phyloP scores from a whole-genome alignment of 2,888 invertebrate species.

The Shargacucullia verbasci region DNA sequence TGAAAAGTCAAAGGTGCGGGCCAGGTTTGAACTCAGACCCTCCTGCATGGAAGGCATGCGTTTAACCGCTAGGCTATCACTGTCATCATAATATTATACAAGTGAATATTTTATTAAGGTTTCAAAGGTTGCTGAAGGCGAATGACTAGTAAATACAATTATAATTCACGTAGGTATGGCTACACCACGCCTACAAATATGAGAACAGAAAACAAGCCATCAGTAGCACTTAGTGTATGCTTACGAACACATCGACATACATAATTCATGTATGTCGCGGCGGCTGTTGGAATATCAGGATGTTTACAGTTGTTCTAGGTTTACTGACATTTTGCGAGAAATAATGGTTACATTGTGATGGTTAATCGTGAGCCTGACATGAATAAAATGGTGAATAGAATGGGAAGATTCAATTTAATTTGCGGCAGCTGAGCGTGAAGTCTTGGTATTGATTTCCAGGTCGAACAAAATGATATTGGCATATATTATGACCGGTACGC shows the following conservation, averaged over 20 bases:
- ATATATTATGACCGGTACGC: too few relatives aligned
- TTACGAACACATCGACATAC: slow-evolving; percentile 64
- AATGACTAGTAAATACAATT: slow-evolving; percentile 35
- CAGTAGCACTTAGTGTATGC: slow-evolving; percentile 78
- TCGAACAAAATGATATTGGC: too few relatives aligned
- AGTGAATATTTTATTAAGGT: background rate
- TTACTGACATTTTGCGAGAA: slow-evolving; percentile 3
- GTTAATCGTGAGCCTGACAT: too few relatives aligned
- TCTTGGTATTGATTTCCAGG: too few relatives aligned
- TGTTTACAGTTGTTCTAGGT: slow-evolving; percentile 10
- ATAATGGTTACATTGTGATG: too few relatives aligned
- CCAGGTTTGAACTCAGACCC: too few relatives aligned
- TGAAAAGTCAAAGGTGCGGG: too few relatives aligned
- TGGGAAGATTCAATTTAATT: too few relatives aligned
- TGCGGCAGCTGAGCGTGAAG: too few relatives aligned
- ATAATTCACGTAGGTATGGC: slow-evolving; percentile 27
- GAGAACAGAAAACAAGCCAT: slow-evolving; percentile 66
- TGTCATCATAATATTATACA: background rate
- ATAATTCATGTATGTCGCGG: slow-evolving; percentile 70
- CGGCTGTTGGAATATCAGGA: slow-evolving; percentile 4
- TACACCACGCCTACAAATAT: slow-evolving; percentile 62
- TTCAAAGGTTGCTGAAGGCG: slow-evolving; percentile 8
- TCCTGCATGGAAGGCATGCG: too few relatives aligned
- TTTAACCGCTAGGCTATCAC: too few relatives aligned
- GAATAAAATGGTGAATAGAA: too few relatives aligned